Percentiles rank a stretch among this genome's conserved stretches.
phyloP scores from a whole-genome alignment of 1,140 invertebrate genomes.

The Caerostris extrusa region DNA sequence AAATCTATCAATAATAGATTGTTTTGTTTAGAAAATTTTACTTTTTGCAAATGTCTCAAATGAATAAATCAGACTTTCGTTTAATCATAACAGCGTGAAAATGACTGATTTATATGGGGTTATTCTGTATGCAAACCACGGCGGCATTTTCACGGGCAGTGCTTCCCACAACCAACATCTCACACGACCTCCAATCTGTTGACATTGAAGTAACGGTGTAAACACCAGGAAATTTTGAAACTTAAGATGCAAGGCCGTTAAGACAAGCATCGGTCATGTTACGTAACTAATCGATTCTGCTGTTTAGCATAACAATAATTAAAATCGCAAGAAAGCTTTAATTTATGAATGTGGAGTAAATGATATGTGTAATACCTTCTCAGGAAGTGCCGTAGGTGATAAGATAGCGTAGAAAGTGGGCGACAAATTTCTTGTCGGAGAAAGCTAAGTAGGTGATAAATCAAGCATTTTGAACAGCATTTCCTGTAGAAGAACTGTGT shows the following conservation, averaged over 20 bases:
- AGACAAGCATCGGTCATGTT: background rate
- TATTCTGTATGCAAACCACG: slow-evolving; percentile 27
- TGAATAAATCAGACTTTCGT: background rate
- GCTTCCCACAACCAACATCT: background rate
- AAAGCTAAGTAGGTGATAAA: too few species aligned
- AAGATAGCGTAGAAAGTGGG: background rate
- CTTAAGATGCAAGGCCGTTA: slow-evolving; percentile 12
- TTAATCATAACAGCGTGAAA: background rate
- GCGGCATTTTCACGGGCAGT: slow-evolving; percentile 10
- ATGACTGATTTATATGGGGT: background rate
- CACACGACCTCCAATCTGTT: background rate
- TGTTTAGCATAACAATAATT: background rate
- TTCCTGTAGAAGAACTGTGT: too few species aligned
- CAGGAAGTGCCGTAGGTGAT: background rate
- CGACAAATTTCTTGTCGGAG: background rate
- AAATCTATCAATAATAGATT: too few species aligned
- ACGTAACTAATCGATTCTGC: slow-evolving; percentile 18
- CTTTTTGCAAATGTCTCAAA: too few species aligned
- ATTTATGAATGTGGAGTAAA: background rate
- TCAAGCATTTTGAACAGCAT: too few species aligned
- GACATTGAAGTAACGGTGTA: slow-evolving; percentile 17
- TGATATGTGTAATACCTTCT: background rate
- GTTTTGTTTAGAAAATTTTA: too few species aligned
- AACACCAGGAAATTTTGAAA: slow-evolving; percentile 9
- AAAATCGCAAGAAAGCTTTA: background rate